Conservation (phyloP, 2,888 invertebrate genomes). For the Drosophila borborema region DNA sequence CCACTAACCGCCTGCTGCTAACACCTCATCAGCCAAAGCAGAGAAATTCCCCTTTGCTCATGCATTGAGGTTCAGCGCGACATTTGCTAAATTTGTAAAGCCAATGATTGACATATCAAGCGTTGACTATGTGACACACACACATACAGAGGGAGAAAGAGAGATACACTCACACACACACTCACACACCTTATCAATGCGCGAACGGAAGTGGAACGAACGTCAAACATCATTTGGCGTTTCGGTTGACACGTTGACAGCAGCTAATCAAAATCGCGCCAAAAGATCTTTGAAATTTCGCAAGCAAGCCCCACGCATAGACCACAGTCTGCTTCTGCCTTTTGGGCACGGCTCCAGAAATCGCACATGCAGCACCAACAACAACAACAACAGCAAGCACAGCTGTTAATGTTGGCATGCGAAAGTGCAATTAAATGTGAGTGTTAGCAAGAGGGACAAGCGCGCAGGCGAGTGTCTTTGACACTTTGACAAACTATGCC, state of each 20-base stretch:
- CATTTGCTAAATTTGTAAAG: slow-evolving; percentile 50
- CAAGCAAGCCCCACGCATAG: slow-evolving; percentile 24
- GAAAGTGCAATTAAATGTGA: slow-evolving; percentile 54
- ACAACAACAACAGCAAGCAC: slow-evolving; percentile 23
- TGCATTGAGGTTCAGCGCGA: slow-evolving; percentile 34
- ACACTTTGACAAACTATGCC: slow-evolving; percentile 18
- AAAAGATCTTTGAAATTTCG: slow-evolving; percentile 34
- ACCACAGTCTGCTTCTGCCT: slow-evolving; percentile 15
- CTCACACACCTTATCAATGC: slow-evolving; percentile 45
- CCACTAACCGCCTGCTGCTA: neutral
- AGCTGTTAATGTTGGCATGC: slow-evolving; percentile 25
- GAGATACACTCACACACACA: neutral
- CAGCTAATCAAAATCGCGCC: slow-evolving; percentile 67
- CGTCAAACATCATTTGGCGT: slow-evolving; percentile 53
- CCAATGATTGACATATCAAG: slow-evolving; percentile 64
- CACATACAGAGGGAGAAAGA: slow-evolving; percentile 12
- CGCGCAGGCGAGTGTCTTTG: neutral
- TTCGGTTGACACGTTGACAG: slow-evolving; percentile 56
- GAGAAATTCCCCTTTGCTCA: slow-evolving; percentile 35
- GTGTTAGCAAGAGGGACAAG: neutral
- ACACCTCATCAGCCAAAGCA: slow-evolving; percentile 7
- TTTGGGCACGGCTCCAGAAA: slow-evolving; percentile 57
- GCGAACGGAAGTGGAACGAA: slow-evolving; percentile 58
- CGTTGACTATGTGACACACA: slow-evolving; percentile 26
- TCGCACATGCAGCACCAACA: slow-evolving; percentile 8